Evolutionary conservation across 1,140 invertebrate genomes (phyloP).

Genomic region (Muscidifurax raptorellus): DNA sequence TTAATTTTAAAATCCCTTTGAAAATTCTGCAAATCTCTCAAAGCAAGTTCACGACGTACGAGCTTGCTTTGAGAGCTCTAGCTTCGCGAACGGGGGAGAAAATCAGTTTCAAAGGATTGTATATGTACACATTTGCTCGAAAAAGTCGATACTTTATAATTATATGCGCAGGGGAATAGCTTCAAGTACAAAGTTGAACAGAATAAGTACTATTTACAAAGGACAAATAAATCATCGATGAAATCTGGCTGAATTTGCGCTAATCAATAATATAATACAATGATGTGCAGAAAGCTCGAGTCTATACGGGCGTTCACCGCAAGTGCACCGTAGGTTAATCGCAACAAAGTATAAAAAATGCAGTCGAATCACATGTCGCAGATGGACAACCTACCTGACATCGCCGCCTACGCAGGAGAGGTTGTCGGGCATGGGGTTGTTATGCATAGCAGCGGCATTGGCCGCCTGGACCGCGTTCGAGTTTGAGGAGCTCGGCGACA

Average conservation of each 20-base stretch:
- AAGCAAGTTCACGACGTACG: too few species aligned
- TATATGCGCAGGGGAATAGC: background rate
- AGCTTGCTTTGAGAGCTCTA: too few species aligned
- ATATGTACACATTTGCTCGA: background rate
- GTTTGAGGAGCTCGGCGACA: slow-evolving; percentile 63
- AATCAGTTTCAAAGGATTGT: background rate
- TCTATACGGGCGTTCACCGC: too few species aligned
- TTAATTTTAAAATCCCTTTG: too few species aligned
- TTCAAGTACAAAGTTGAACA: background rate
- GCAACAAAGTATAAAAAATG: background rate
- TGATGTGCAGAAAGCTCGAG: too few species aligned
- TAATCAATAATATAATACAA: background rate
- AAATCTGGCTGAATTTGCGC: background rate
- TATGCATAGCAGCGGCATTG: slow-evolving; percentile 71
- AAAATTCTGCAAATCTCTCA: too few species aligned
- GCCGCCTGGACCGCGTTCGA: slow-evolving; percentile 61
- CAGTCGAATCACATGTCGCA: slow-evolving; percentile 47
- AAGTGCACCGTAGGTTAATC: background rate
- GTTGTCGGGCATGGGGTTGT: slow-evolving; percentile 72
- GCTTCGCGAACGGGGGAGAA: background rate
- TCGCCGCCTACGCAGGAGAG: slow-evolving; percentile 78
- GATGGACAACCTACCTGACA: slow-evolving; percentile 72
- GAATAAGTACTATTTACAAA: background rate
- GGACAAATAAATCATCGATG: background rate
- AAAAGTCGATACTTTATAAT: too few species aligned